Conservation (phyloP, 1,140 invertebrate genomes). For the Anastrepha ludens region DNA sequence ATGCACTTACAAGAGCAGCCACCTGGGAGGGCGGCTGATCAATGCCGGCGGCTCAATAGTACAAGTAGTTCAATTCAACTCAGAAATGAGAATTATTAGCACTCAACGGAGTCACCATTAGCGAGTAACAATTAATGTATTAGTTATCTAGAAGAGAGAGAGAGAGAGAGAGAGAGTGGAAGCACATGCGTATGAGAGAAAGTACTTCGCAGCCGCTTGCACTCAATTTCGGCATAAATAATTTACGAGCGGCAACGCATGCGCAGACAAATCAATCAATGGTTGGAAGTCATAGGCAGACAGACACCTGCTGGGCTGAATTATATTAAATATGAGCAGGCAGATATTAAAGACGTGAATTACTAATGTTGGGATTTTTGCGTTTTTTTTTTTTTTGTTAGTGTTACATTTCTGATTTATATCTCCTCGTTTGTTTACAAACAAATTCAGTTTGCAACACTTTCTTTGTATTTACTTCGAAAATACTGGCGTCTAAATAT, state of each 20-base stretch:
- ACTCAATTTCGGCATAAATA: not conserved
- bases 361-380: not conserved
- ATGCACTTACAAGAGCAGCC: conserved; percentile 24
- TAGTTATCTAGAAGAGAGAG: too few species aligned
- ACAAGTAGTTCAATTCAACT: too few species aligned
- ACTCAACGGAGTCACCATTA: too few species aligned
- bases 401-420: not conserved
- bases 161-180: too few species aligned
- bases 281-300: not conserved
- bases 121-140: too few species aligned
- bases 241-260: not conserved
- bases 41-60: not conserved
- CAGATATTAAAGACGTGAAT: not conserved
- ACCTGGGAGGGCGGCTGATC: not conserved
- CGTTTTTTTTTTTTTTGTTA: not conserved
- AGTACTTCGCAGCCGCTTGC: too few species aligned
- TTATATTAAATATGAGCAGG: not conserved
- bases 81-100: too few species aligned
- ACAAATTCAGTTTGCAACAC: too few species aligned
- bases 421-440: not conserved
- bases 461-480: not conserved
- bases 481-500: not conserved
- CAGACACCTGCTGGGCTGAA: not conserved
- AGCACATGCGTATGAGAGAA: too few species aligned
- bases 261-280: not conserved